These are phyloP conservation scores for Tadarida brasiliensis DNA, from an alignment of 2,797 vertebrate genomes.

Conservation along the genomic window DNA sequence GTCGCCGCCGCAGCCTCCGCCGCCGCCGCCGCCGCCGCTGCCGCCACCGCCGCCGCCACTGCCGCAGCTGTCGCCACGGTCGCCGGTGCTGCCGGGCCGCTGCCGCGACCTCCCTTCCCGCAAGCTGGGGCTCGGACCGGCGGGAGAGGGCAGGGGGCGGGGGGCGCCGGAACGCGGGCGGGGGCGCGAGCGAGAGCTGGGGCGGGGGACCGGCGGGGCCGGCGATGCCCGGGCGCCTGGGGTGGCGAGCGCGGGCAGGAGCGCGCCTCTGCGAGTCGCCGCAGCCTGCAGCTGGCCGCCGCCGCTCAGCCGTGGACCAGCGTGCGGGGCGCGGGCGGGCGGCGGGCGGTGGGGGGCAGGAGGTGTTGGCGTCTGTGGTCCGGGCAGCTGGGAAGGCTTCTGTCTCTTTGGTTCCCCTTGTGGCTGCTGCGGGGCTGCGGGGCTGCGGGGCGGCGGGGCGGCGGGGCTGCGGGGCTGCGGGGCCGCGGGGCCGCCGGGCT, in stretches of 20 bases:
- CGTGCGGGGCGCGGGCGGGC: slow-evolving; percentile 67
- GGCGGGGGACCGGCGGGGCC: background rate
- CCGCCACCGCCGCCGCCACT: slow-evolving; percentile 53
- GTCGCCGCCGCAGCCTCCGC: slow-evolving; percentile 76
- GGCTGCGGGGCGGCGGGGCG: slow-evolving; percentile 46
- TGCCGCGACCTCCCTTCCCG: slow-evolving; percentile 76
- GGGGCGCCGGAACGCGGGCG: background rate
- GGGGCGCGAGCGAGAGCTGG: background rate
- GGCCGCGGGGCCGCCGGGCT: slow-evolving; percentile 57
- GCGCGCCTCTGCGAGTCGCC: slow-evolving; percentile 9
- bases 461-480: slow-evolving; percentile 29
- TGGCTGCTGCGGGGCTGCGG: slow-evolving; percentile 24
- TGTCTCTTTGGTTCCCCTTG: slow-evolving; percentile 79
- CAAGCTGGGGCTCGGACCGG: background rate
- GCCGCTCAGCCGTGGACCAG: slow-evolving; percentile 50
- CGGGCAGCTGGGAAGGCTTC: slow-evolving; percentile 83
- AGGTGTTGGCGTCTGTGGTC: slow-evolving; percentile 80
- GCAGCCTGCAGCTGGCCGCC: slow-evolving; percentile 55
- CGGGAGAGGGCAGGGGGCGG: background rate
- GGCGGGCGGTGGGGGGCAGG: slow-evolving; percentile 69
- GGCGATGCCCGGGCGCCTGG: slow-evolving; percentile 42
- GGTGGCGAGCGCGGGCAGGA: slow-evolving; percentile 38
- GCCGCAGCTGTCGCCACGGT: slow-evolving; percentile 72
- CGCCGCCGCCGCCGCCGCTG: slow-evolving; percentile 62
- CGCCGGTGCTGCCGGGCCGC: slow-evolving; percentile 73